Percentiles rank a stretch among this genome's conserved stretches.
Conservation (phyloP, 2,888 invertebrate species). For the Prenolepis imparis region DNA sequence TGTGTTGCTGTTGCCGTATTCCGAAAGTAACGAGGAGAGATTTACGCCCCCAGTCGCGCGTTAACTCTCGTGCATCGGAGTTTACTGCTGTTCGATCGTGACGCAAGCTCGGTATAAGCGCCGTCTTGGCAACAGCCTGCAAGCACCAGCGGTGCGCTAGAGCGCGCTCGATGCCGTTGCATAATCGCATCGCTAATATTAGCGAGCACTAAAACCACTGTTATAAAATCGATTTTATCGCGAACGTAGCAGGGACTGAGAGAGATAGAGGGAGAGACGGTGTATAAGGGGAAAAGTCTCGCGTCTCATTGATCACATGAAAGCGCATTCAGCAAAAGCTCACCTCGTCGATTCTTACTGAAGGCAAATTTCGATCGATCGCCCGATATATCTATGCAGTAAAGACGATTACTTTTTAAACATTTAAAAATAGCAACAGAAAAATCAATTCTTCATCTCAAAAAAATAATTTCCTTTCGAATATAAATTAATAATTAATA, state of each 20-base stretch:
- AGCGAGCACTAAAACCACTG: conserved; percentile 59
- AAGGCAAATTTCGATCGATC: conserved; percentile 21
- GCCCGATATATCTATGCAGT: conserved; percentile 14
- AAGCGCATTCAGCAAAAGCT: conserved; percentile 31
- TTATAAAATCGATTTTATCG: conserved; percentile 62
- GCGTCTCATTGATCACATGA: conserved; percentile 43
- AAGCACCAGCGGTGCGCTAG: conserved; percentile 32
- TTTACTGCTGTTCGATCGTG: conserved; percentile 43
- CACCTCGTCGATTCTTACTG: not conserved
- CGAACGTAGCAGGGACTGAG: conserved; percentile 9
- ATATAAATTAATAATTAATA: not conserved
- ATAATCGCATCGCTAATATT: conserved; percentile 71
- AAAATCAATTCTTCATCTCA: not conserved
- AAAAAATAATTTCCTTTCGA: not conserved
- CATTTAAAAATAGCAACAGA: not conserved
- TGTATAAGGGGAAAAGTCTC: not conserved
- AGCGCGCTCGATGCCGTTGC: conserved; percentile 59
- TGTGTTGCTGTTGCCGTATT: not conserved
- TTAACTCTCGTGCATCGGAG: conserved; percentile 21
- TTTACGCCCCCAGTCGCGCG: conserved; percentile 10
- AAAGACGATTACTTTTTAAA: conserved; percentile 3
- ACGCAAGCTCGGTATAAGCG: conserved; percentile 46
- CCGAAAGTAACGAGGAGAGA: conserved; percentile 40
- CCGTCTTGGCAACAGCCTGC: conserved; percentile 58
- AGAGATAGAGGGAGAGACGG: not conserved